phyloP scores from a whole-genome alignment of 1,140 invertebrate species.

The Gryllus bimaculatus region DNA sequence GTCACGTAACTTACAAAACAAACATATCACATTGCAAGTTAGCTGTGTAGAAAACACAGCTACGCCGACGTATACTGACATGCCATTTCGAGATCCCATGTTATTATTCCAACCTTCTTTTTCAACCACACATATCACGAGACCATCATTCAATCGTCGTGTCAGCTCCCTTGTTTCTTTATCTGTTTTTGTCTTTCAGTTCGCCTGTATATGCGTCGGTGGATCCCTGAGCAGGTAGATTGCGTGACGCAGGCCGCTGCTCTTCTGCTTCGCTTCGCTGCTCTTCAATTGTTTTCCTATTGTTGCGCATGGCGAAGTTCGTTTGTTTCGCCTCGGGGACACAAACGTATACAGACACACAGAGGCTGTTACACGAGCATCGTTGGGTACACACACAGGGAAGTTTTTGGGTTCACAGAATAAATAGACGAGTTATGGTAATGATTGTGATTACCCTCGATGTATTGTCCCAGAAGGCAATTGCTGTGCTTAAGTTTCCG shows the following conservation, averaged over 20 bases:
- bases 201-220: neutral
- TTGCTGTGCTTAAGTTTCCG: neutral
- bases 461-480: neutral
- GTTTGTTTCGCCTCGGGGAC: slow-evolving; percentile 2
- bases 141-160: too few relatives aligned
- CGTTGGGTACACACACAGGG: neutral
- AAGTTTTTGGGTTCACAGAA: neutral
- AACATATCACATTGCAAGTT: too few relatives aligned
- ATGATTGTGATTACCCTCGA: slow-evolving; percentile 4
- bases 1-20: too few relatives aligned
- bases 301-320: neutral
- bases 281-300: slow-evolving; percentile 1
- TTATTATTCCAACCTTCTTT: too few relatives aligned
- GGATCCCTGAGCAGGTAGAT: neutral
- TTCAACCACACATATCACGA: too few relatives aligned
- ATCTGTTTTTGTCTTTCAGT: too few relatives aligned
- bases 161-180: too few relatives aligned
- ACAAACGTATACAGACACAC: neutral
- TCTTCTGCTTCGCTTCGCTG: neutral
- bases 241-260: neutral
- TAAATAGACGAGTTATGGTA: neutral
- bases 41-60: too few relatives aligned
- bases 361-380: neutral
- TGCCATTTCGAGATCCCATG: too few relatives aligned
- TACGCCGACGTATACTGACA: too few relatives aligned